Evolutionary conservation across 2,113 vertebrate species (phyloP).

Genomic region (Tupaia tana): DNA sequence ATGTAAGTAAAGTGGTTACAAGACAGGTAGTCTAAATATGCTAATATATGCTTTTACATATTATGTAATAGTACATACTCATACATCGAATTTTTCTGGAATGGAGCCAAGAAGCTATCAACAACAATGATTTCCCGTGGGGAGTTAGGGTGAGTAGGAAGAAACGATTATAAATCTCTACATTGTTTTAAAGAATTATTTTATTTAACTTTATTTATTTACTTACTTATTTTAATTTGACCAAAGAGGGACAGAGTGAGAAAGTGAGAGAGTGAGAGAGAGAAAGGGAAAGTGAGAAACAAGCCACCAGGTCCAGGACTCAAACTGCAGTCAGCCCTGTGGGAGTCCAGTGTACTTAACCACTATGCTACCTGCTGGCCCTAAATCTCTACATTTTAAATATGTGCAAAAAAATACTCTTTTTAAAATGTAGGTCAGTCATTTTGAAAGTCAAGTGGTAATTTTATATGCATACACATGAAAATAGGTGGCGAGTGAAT

Average conservation of each 20-base stretch:
- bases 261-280: too few relatives aligned
- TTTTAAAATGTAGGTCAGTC: neutral
- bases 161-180: neutral
- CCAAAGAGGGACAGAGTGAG: too few relatives aligned
- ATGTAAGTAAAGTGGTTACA: slow-evolving; percentile 34
- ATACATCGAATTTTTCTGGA: slow-evolving; percentile 32
- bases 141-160: neutral
- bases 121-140: neutral
- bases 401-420: slow-evolving; percentile 9
- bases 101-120: neutral
- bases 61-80: neutral
- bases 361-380: too few relatives aligned
- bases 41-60: neutral
- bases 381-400: slow-evolving; percentile 4
- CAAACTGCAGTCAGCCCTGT: too few relatives aligned
- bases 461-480: slow-evolving; percentile 59
- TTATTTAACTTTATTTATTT: too few relatives aligned
- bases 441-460: slow-evolving; percentile 53
- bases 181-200: neutral
- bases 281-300: too few relatives aligned
- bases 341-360: too few relatives aligned
- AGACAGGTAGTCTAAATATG: slow-evolving; percentile 2
- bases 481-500: slow-evolving; percentile 60
- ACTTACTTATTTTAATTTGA: too few relatives aligned
- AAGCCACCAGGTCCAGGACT: too few relatives aligned